Percentiles rank a stretch among this genome's conserved stretches.
Evolutionary conservation across 1,140 invertebrate species (phyloP).

Genomic region (Melipona quadrifasciata): DNA sequence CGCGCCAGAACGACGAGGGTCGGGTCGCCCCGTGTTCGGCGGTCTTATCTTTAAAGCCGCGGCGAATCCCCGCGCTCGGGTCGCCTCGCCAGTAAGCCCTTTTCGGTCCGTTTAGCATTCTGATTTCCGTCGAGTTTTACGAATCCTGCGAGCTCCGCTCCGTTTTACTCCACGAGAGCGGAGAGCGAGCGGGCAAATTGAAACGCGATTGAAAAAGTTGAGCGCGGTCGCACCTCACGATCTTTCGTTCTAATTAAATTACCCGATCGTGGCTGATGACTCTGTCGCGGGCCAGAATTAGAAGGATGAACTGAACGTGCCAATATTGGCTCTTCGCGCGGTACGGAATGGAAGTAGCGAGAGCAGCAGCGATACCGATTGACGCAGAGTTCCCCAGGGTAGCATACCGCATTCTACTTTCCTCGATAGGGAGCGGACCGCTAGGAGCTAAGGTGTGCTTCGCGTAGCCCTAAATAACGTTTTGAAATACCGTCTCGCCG

Average conservation of each 20-base stretch:
- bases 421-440: neutral
- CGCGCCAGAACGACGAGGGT: neutral
- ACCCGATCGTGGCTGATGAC: neutral
- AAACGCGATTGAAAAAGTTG: conserved; percentile 47
- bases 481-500: neutral
- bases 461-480: neutral
- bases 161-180: neutral
- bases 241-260: neutral
- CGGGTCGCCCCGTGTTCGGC: neutral
- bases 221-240: neutral
- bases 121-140: conserved; percentile 43
- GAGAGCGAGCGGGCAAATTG: conserved; percentile 19
- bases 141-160: neutral
- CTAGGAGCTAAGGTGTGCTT: neutral
- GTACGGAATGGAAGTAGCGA: neutral
- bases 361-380: neutral
- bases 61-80: neutral
- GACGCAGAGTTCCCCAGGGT: neutral
- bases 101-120: conserved; percentile 51
- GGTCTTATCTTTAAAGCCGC: conserved; percentile 11
- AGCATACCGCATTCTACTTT: neutral
- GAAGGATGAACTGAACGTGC: neutral
- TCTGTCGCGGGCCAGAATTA: too few relatives aligned
- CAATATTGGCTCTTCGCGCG: neutral
- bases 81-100: conserved; percentile 26